A percentile compares a stretch with the other conserved stretches of the same genome.
Evolutionary conservation across 30 jellyfish, hydroid and myxozoan species (phyloP).

Genomic region (Hydractinia echinata): DNA sequence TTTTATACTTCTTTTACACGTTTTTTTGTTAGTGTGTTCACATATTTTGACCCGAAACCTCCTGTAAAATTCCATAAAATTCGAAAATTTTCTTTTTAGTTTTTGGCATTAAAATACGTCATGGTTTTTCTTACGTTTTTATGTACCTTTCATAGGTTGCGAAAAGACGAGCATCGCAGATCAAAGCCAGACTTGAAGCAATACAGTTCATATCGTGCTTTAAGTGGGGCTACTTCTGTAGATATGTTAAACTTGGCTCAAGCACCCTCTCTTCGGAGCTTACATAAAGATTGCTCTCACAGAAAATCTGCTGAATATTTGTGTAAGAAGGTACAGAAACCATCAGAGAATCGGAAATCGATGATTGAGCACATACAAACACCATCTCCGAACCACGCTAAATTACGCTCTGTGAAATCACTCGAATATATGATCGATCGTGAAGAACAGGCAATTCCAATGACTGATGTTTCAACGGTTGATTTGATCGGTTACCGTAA

Average conservation of each 20-base stretch:
- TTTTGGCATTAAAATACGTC: no score
- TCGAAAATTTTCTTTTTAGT: no score
- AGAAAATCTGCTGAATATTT: not conserved
- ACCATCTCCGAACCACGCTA: conserved; percentile 40
- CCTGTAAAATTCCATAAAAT: no score
- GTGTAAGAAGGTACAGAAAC: conserved; percentile 53
- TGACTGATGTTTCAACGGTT: conserved; percentile 22
- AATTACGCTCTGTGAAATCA: conserved; percentile 61
- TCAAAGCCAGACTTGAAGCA: conserved; percentile 45
- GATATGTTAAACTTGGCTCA: conserved; percentile 53
- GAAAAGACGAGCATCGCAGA: conserved; percentile 15
- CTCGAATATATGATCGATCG: conserved; percentile 43
- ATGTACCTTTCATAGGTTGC: not conserved
- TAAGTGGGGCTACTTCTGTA: conserved; percentile 65
- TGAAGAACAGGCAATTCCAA: conserved; percentile 37
- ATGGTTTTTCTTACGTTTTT: no score
- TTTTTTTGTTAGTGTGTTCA: no score
- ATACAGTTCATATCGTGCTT: conserved; percentile 87
- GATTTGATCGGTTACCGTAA: conserved; percentile 11
- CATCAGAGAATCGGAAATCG: conserved; percentile 63
- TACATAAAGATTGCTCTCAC: conserved; percentile 12
- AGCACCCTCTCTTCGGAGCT: not conserved
- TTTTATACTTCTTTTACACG: no score
- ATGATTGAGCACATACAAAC: conserved; percentile 62
- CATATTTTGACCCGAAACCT: no score